phyloP scores from a whole-genome alignment of 2,113 vertebrate genomes.

The Chaetops frenatus region DNA sequence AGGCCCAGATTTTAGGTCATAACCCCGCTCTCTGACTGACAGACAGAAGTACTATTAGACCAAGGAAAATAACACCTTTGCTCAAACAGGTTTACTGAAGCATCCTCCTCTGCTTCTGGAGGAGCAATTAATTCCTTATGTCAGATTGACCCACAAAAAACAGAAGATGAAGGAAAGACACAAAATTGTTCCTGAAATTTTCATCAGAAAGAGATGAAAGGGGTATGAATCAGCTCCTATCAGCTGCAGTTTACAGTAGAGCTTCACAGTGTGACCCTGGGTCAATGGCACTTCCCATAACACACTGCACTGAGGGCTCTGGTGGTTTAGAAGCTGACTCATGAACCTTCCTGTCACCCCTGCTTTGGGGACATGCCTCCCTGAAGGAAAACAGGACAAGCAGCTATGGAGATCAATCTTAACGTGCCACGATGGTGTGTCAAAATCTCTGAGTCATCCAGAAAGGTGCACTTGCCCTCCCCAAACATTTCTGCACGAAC shows the following conservation, averaged over 20 bases:
- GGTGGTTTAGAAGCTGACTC: neutral
- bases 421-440: fast-evolving
- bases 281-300: neutral
- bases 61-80: neutral
- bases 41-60: neutral
- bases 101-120: neutral
- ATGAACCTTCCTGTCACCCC: neutral
- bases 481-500: neutral
- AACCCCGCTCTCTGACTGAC: neutral
- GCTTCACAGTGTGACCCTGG: neutral
- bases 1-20: neutral
- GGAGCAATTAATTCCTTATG: neutral
- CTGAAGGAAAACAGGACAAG: neutral
- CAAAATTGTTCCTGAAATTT: neutral
- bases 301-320: neutral
- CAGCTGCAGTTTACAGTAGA: constrained; percentile 21
- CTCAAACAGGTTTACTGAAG: neutral
- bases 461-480: neutral
- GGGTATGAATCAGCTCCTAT: constrained; percentile 27
- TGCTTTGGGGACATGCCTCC: neutral
- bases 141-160: neutral
- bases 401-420: neutral
- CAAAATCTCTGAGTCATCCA: neutral
- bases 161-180: neutral
- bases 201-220: neutral